phyloP scores from a whole-genome alignment of 2,888 invertebrate genomes.

The Agrilus biguttatus region DNA sequence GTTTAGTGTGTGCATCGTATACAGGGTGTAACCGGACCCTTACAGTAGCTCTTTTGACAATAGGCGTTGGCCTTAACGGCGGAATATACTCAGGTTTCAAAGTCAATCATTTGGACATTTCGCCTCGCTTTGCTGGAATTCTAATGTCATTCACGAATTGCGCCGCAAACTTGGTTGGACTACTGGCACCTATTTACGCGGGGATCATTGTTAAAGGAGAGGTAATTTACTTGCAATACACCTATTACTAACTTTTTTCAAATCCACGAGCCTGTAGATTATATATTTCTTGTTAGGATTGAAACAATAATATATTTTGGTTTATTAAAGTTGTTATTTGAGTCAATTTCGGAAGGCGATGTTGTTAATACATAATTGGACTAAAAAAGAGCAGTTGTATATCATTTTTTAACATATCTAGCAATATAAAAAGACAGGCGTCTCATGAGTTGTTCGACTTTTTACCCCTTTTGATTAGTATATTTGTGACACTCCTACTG shows the following conservation, averaged over 20 bases:
- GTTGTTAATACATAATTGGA: too few species aligned
- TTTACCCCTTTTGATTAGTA: too few species aligned
- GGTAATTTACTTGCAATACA: slow-evolving; percentile 30
- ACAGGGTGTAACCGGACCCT: slow-evolving; percentile 70
- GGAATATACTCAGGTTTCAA: slow-evolving; percentile 76
- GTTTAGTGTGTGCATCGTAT: slow-evolving; percentile 67
- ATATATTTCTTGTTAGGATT: too few species aligned
- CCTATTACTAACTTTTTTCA: neutral
- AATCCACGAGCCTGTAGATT: too few species aligned
- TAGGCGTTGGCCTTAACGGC: slow-evolving; percentile 77
- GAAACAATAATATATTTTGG: too few species aligned
- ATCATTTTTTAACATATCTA: too few species aligned
- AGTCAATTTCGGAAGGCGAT: too few species aligned
- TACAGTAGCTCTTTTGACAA: slow-evolving; percentile 62
- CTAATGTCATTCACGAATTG: slow-evolving; percentile 87
- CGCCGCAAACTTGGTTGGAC: slow-evolving; percentile 71
- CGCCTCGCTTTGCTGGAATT: slow-evolving; percentile 79
- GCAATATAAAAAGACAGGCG: too few species aligned
- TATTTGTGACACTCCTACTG: too few species aligned
- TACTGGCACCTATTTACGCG: slow-evolving; percentile 71
- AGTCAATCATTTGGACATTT: slow-evolving; percentile 81
- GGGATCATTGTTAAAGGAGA: slow-evolving; percentile 65
- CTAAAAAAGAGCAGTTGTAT: too few species aligned
- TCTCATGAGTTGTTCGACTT: too few species aligned
- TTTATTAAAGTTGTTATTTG: too few species aligned